Conservation (phyloP, 2,113 vertebrate genomes). For the Sinocyclocheilus maitianheensis region DNA sequence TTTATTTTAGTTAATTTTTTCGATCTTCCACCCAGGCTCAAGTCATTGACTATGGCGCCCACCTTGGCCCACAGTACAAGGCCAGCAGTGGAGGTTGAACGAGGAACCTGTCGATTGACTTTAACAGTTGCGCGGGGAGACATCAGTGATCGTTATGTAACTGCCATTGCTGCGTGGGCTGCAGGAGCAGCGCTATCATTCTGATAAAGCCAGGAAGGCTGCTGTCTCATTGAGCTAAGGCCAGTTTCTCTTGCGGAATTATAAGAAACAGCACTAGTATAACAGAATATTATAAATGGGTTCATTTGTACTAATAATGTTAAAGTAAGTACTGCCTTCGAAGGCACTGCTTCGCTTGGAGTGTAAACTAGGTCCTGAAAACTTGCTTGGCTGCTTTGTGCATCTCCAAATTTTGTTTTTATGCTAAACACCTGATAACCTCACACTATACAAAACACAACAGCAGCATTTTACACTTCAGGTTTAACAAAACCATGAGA, state of each 20-base stretch:
- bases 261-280: neutral
- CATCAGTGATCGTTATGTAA: slow-evolving; percentile 54
- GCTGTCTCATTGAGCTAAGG: neutral
- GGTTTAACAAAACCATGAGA: too few species aligned
- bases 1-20: neutral
- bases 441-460: too few species aligned
- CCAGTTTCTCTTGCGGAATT: neutral
- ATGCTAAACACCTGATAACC: neutral
- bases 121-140: slow-evolving; percentile 40
- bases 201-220: slow-evolving; percentile 28
- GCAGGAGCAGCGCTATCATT: slow-evolving; percentile 25
- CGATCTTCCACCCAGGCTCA: neutral
- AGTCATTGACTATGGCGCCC: slow-evolving; percentile 38
- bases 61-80: slow-evolving; percentile 35
- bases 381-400: slow-evolving; percentile 16
- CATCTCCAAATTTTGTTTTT: neutral
- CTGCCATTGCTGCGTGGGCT: slow-evolving; percentile 39
- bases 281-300: neutral
- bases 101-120: slow-evolving; percentile 41
- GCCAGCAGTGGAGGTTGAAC: slow-evolving; percentile 31
- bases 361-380: neutral
- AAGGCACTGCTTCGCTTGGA: neutral
- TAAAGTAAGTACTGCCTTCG: neutral
- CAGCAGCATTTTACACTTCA: too few species aligned
- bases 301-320: neutral